These are phyloP conservation scores for Hydrotaea diabolus DNA, from an alignment of 2,888 invertebrate species.

Conservation along the genomic window DNA sequence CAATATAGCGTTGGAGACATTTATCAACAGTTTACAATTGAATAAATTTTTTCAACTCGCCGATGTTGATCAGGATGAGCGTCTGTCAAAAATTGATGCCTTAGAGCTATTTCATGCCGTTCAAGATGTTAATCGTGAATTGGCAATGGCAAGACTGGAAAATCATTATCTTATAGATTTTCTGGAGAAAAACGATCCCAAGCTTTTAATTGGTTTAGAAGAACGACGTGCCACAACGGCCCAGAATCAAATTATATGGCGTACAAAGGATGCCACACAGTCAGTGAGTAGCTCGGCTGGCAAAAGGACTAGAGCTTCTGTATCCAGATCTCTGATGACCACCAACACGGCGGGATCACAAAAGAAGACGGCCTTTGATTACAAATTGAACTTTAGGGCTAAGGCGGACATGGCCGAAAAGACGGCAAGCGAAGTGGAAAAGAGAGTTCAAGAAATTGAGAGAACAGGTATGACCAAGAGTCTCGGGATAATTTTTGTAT, in stretches of 20 bases:
- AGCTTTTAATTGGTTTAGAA: conserved; percentile 75
- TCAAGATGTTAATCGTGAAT: conserved; percentile 73
- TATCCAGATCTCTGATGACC: conserved; percentile 56
- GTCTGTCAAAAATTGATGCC: conserved; percentile 71
- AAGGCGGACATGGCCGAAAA: conserved; percentile 78
- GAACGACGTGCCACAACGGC: conserved; percentile 71
- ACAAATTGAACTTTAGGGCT: conserved; percentile 75
- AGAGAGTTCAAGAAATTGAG: conserved; percentile 72
- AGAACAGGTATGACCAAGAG: conserved; percentile 71
- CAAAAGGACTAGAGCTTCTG: conserved; percentile 70
- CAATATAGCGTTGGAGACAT: conserved; percentile 70
- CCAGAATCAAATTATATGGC: conserved; percentile 1
- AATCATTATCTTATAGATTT: conserved; percentile 77
- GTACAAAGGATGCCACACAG: conserved; percentile 10
- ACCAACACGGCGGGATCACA: conserved; percentile 59
- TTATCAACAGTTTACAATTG: conserved; percentile 70
- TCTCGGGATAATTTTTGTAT: too few species aligned
- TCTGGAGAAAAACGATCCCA: conserved; percentile 78
- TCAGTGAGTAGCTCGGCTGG: conserved; percentile 44
- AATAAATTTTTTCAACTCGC: conserved; percentile 67
- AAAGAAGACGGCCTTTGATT: conserved; percentile 69
- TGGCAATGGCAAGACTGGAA: conserved; percentile 74
- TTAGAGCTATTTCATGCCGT: conserved; percentile 73
- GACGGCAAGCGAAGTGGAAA: conserved; percentile 74
- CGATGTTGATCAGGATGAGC: conserved; percentile 66